phyloP scores from a whole-genome alignment of 1,140 invertebrate species.

The Lethrus apterus region DNA sequence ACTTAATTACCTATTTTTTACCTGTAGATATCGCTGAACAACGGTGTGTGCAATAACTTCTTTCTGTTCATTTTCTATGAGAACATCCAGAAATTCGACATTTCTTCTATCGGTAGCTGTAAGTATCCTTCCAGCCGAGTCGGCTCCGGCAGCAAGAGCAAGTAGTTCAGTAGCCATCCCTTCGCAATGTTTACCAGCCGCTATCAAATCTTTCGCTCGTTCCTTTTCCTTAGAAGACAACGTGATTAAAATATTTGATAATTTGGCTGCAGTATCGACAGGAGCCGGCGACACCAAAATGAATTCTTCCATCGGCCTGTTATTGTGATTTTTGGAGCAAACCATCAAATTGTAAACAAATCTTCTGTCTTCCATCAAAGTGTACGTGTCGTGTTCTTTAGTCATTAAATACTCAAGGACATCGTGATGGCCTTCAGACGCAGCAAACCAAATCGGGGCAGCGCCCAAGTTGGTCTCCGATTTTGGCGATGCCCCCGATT shows the following conservation, averaged over 20 bases:
- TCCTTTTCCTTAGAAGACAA: slow-evolving; percentile 94
- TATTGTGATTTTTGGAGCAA: slow-evolving; percentile 93
- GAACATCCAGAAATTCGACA: slow-evolving; percentile 91
- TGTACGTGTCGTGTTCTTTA: slow-evolving; percentile 95
- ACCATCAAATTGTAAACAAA: slow-evolving; percentile 99
- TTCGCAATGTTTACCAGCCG: slow-evolving; percentile 93
- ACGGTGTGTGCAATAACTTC: slow-evolving; percentile 89
- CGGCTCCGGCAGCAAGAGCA: slow-evolving; percentile 85
- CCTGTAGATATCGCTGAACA: slow-evolving; percentile 80
- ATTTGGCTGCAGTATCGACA: slow-evolving; percentile 94
- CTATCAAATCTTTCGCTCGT: slow-evolving; percentile 89
- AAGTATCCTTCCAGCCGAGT: slow-evolving; percentile 85
- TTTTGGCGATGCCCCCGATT: slow-evolving; percentile 91
- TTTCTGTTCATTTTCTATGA: slow-evolving; percentile 98
- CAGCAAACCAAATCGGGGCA: slow-evolving; percentile 95
- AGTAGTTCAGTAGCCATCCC: slow-evolving; percentile 94
- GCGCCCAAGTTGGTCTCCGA: slow-evolving; percentile 89
- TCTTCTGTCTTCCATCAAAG: slow-evolving; percentile 92
- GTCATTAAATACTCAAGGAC: slow-evolving; percentile 93
- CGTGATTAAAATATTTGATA: slow-evolving; percentile 87
- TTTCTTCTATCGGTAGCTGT: slow-evolving; percentile 87
- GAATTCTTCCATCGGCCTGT: slow-evolving; percentile 95
- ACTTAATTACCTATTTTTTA: slow-evolving; percentile 55
- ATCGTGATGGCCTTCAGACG: slow-evolving; percentile 91
- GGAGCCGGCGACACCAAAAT: slow-evolving; percentile 93